Conservation (phyloP, 2,113 vertebrate genomes). For the Saccopteryx leptura region DNA sequence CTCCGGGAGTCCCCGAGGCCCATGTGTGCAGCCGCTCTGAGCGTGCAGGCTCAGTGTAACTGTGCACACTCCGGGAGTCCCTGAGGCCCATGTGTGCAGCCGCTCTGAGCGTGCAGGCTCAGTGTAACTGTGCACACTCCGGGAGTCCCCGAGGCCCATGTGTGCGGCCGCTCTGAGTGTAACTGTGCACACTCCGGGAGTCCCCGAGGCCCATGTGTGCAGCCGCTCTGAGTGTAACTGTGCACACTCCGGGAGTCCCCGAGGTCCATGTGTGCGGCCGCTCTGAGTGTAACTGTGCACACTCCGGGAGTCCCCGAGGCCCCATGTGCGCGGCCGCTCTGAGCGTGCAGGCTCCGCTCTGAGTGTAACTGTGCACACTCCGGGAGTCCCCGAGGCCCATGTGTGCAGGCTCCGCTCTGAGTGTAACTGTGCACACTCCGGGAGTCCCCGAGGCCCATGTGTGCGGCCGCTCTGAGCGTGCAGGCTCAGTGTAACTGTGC, state of each 20-base stretch:
- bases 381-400: constrained; percentile 38
- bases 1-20: constrained; percentile 41
- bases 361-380: background rate
- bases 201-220: background rate
- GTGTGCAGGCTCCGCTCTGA: background rate
- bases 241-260: constrained; percentile 41
- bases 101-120: background rate
- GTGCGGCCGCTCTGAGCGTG: background rate
- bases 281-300: background rate
- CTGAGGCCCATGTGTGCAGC: background rate
- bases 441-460: constrained; percentile 31
- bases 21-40: background rate
- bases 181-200: constrained; percentile 33
- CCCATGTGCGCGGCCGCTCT: background rate
- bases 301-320: constrained; percentile 43
- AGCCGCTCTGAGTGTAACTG: background rate
- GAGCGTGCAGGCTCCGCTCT: background rate
- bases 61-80: constrained; percentile 42
- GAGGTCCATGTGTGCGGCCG: background rate
- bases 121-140: background rate
- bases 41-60: background rate
- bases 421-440: background rate
- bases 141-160: constrained; percentile 34
- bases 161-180: background rate
- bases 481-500: background rate